Evolutionary conservation across 2,797 vertebrate genomes (phyloP), one percentile per base, ranked within the genome.

Genomic region (Leuciscus waleckii): DNA sequence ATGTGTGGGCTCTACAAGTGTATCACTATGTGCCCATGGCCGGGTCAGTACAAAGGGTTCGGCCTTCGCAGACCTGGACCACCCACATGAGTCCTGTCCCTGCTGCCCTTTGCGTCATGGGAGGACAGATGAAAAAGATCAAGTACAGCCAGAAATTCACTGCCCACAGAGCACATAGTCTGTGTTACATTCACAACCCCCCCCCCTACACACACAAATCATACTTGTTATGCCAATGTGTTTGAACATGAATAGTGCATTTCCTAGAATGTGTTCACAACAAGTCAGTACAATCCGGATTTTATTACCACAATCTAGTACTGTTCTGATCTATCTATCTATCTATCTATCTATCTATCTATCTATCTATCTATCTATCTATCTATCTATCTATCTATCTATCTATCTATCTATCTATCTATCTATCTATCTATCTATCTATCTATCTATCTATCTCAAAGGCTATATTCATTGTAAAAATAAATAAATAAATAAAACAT

Each of bases 101-200:
- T 58, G 46, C 23, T 61, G 68, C 63, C 46, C 58, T 83, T 61
- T 88, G 76, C 89, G 43, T 90, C 88, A 90, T 41, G 49, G 9
- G 39, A 86, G 65, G 46, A 65, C 69, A 80, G 79, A 85, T 84
- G 70, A 90, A 90, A 87, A 88, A 81, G 37, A 87, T 78, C 82
- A 67, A 85, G 71, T 77, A 70, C 35, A 80, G 70, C 35, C 46
- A 85, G 70, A 91, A 93, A 93, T 94, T 88, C 2, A 1, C 93
- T 90, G 86, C 94, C 93, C 93, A 93, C 92, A 85, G 86, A 90
- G 91, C 91, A 91, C 90, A 91, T 91, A 92, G 74, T 84, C 82
- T 70, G 67, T 73, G 88, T 84, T 89, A 87, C 65, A 70, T 90
- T 93, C 82, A 70, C 21, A 85, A 71, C 56, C 10, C 21, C 74